Conservation (phyloP, 92 coral and sea anemone genomes). For the Palythoa heliodiscus region DNA sequence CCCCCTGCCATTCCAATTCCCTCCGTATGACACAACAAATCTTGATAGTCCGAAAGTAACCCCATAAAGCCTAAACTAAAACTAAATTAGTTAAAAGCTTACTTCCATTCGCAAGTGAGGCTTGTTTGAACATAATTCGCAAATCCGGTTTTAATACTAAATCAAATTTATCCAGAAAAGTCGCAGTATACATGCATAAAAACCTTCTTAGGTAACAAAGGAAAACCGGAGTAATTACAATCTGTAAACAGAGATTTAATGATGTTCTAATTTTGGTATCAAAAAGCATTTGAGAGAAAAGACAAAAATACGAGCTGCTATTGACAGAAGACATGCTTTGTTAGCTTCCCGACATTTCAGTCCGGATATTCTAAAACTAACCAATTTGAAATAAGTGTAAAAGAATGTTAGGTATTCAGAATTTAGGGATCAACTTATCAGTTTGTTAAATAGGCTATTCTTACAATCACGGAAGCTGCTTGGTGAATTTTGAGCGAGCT, state of each 20-base stretch:
- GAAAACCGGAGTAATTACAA: neutral
- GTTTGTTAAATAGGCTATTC: slow-evolving; percentile 3
- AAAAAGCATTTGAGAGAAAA: neutral
- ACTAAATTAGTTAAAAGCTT: too few relatives aligned
- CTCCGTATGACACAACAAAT: too few relatives aligned
- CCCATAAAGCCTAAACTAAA: too few relatives aligned
- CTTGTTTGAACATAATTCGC: too few relatives aligned
- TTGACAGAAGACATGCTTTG: neutral
- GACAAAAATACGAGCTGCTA: neutral
- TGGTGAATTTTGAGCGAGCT: neutral
- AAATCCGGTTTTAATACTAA: too few relatives aligned
- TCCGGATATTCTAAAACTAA: neutral
- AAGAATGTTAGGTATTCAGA: slow-evolving; percentile 17
- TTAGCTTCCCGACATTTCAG: neutral
- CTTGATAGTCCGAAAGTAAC: too few relatives aligned
- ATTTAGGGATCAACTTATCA: slow-evolving; percentile 3
- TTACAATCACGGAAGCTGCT: slow-evolving; percentile 19
- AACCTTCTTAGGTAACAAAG: neutral
- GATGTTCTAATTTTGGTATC: neutral
- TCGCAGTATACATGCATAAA: too few relatives aligned
- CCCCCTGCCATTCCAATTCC: too few relatives aligned
- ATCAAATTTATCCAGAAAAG: too few relatives aligned
- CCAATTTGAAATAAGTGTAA: neutral
- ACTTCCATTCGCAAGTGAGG: too few relatives aligned
- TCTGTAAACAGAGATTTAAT: neutral